Percentiles rank a stretch among this genome's conserved stretches.
Evolutionary conservation across 2,888 invertebrate species (phyloP).

Genomic region (Cotesia congregata): DNA sequence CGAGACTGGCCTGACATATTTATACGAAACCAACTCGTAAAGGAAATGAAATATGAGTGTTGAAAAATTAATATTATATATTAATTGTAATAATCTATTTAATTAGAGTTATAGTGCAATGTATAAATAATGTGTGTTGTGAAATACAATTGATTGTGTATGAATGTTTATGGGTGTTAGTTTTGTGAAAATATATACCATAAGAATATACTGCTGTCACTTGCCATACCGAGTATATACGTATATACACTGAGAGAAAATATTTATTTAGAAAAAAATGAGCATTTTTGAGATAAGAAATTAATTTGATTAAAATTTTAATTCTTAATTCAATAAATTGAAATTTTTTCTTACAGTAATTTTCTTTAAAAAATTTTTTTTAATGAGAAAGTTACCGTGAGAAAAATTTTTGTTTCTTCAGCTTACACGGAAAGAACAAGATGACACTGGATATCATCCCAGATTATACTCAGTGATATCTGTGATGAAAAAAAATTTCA

Average conservation of each 20-base stretch:
- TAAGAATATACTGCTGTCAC: constrained; percentile 33
- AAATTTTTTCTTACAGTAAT: too few species aligned
- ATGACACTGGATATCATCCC: too few species aligned
- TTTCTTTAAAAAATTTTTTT: too few species aligned
- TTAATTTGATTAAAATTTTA: too few species aligned
- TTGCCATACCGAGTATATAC: constrained; percentile 43
- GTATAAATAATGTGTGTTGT: constrained; percentile 17
- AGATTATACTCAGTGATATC: too few species aligned
- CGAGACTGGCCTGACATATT: constrained; percentile 46
- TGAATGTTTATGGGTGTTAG: constrained; percentile 29
- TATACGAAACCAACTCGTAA: constrained; percentile 36
- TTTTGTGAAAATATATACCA: constrained; percentile 18
- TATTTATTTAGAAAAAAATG: too few species aligned
- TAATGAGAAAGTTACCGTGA: too few species aligned
- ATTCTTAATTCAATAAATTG: too few species aligned
- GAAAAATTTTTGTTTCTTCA: too few species aligned
- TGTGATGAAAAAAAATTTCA: too few species aligned
- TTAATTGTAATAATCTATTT: neutral
- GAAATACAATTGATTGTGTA: constrained; percentile 18
- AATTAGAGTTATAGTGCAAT: neutral
- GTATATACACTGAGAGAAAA: neutral
- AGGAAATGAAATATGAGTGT: constrained; percentile 27
- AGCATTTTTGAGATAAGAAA: too few species aligned
- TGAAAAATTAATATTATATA: constrained; percentile 25
- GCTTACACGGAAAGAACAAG: too few species aligned